Conservation (phyloP, 2,113 vertebrate species). For the Silurus glanis region DNA sequence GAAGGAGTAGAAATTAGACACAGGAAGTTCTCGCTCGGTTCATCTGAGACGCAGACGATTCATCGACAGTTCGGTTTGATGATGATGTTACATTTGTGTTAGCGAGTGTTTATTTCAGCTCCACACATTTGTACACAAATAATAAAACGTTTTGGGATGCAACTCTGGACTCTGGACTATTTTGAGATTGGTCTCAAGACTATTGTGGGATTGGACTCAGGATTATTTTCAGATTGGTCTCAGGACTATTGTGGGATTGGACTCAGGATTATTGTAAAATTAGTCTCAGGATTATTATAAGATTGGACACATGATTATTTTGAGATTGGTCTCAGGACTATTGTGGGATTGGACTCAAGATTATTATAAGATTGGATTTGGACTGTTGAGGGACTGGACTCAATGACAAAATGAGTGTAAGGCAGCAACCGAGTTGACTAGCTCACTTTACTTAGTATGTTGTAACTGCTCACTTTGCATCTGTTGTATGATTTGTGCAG, state of each 20-base stretch:
- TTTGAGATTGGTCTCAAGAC: no score
- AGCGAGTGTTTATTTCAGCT: not conserved
- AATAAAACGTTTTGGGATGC: not conserved
- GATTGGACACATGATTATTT: no score
- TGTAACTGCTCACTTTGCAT: not conserved
- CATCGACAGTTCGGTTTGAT: slow-evolving; percentile 48
- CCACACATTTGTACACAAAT: not conserved
- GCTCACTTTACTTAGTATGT: not conserved
- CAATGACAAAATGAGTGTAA: not conserved
- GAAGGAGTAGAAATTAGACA: slow-evolving; percentile 72
- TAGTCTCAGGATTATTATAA: no score
- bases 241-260: no score
- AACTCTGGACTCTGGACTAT: no score
- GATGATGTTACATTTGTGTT: not conserved
- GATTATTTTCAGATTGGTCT: no score
- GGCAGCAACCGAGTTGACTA: not conserved
- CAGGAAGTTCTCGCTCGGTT: slow-evolving; percentile 66
- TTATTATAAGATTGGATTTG: no score
- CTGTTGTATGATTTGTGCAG: not conserved
- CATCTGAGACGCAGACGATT: slow-evolving; percentile 55
- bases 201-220: no score
- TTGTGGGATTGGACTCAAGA: no score
- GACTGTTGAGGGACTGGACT: no score
- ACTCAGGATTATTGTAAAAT: no score
- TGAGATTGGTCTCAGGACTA: no score